Evolutionary conservation across 2,797 vertebrate genomes (phyloP), one percentile per base, ranked within the genome.

Genomic region (Scolopax rusticola): DNA sequence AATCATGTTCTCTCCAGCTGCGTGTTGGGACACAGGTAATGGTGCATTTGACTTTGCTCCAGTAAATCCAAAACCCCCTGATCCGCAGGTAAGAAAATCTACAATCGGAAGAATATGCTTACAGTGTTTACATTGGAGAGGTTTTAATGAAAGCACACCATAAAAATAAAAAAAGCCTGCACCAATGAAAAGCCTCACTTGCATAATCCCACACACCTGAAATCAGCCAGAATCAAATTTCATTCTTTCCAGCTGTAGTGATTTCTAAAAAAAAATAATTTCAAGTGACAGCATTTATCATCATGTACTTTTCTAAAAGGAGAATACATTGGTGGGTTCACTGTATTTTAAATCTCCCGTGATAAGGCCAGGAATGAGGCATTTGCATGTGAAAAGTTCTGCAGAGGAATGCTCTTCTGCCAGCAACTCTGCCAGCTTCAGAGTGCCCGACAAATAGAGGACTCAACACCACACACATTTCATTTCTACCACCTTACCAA

Each of bases 331-430:
- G 81, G 32, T 40, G 45, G 53, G 24, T 64, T 96, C 21, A 8
- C 65, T 75, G 70, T 88, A 60, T 85, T 95, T 85, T 85, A 84
- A 80, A 85, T 28, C 20, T 75, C 51, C 75, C 32, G 16, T 85
- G 84, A 83, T 71, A 89, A 67, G 92, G 51, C 6, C 54, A 83
- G 38, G 74, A 89, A 93, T 80, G 24, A 61, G 45, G 33, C 24
- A 92, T 92, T 75, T 92, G 79, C 76, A 85, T 78, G 53, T 85
- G 89, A 93, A 90, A 93, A 86, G 53, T 91, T 92, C 69, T 83
- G 50, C 79, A 73, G 78, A 65, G 75, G 64, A 89, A 75, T 21
- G 15, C 23, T 90, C 50, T 36, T 51, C 17, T 4, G 12, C 10
- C 56, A 57, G 10, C 70, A 67, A 87, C 67, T 92, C 81, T 85